Evolutionary conservation across 2,888 invertebrate genomes (phyloP).

Genomic region (Pegoplata infirma): DNA sequence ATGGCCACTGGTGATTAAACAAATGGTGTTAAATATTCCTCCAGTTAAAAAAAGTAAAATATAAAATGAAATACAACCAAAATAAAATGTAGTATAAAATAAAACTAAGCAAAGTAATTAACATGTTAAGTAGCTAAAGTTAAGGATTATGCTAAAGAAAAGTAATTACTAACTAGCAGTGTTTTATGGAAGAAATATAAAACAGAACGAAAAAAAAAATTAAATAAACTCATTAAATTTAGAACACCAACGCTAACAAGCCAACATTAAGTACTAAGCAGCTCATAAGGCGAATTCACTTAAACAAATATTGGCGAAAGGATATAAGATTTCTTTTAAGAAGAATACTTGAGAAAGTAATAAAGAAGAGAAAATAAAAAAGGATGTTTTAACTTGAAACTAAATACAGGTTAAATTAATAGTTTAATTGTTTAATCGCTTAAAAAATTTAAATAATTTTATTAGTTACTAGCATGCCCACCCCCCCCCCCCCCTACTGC

Average conservation of each 20-base stretch:
- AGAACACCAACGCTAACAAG: conserved; percentile 37
- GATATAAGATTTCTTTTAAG: conserved; percentile 24
- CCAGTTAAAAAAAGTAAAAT: neutral
- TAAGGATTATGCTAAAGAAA: conserved; percentile 63
- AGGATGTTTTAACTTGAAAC: neutral
- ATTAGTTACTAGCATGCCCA: too few relatives aligned
- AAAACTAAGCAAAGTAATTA: conserved; percentile 60
- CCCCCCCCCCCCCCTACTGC: too few relatives aligned
- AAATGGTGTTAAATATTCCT: conserved; percentile 10
- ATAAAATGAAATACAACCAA: conserved; percentile 8
- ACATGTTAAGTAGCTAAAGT: conserved; percentile 62
- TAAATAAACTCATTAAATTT: conserved; percentile 56
- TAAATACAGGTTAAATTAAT: conserved; percentile 26
- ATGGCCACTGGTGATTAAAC: neutral
- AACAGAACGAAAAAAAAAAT: conserved; percentile 1
- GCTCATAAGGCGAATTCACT: conserved; percentile 27
- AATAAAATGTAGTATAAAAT: too few relatives aligned
- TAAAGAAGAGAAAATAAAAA: conserved; percentile 1
- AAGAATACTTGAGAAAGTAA: conserved; percentile 31
- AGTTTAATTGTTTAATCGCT: neutral
- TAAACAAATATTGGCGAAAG: conserved; percentile 34
- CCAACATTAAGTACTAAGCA: conserved; percentile 17
- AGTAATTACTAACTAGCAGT: conserved; percentile 57
- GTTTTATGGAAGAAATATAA: conserved; percentile 32
- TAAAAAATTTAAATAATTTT: neutral